A percentile compares a stretch with the other conserved stretches of the same genome.
Conservation (phyloP, 2,113 vertebrate species). For the Protomyctophum bolini region DNA sequence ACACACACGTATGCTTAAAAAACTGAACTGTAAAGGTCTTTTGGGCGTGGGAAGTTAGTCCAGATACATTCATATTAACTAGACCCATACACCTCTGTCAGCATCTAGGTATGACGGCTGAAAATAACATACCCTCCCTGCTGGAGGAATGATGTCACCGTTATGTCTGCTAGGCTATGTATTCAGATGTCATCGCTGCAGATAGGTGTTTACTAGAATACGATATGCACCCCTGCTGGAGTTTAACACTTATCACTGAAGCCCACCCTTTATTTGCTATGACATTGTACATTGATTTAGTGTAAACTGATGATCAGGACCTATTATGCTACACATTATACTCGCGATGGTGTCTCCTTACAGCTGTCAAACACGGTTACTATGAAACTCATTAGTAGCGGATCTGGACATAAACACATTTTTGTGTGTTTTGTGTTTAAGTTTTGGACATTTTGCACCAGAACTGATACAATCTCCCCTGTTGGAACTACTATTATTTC, state of each 20-base stretch:
- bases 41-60: neutral
- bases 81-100: neutral
- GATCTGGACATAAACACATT: slow-evolving; percentile 39
- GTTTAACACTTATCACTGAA: slow-evolving; percentile 36
- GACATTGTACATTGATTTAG: slow-evolving; percentile 59
- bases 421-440: slow-evolving; percentile 46
- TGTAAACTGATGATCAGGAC: slow-evolving; percentile 53
- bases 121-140: neutral
- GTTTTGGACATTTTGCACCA: slow-evolving; percentile 24
- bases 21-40: no score
- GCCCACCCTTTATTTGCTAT: slow-evolving; percentile 46
- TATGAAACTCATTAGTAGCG: slow-evolving; percentile 45
- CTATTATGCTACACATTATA: slow-evolving; percentile 23
- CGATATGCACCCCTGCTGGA: slow-evolving; percentile 37
- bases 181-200: slow-evolving; percentile 39
- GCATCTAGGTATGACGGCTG: neutral
- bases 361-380: slow-evolving; percentile 59
- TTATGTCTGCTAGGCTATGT: neutral
- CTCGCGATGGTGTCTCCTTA: slow-evolving; percentile 34
- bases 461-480: slow-evolving; percentile 38
- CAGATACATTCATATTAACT: neutral
- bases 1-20: no score
- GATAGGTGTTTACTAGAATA: slow-evolving; percentile 52
- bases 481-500: slow-evolving; percentile 54
- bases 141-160: neutral